Evolutionary conservation across 2,797 vertebrate species (phyloP), one percentile per base, ranked within the genome.

Genomic region (Hylomyscus alleni): DNA sequence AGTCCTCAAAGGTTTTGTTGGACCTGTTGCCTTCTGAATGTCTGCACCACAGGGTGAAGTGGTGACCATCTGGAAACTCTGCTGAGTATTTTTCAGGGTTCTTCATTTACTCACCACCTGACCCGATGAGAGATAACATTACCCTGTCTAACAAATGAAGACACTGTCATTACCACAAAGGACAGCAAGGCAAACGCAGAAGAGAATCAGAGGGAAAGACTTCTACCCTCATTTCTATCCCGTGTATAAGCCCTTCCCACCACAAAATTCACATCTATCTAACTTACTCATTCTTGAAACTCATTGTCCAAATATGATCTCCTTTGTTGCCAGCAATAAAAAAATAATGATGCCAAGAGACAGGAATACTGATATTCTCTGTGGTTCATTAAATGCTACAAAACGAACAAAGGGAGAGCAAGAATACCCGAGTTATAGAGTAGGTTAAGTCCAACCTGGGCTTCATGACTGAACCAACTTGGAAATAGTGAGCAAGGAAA

Each of bases 301-400:
- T 72, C n/a, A 20, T 24, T 95, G 73, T 31, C 83, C 82, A 92
- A 86, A 9, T 44, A 34, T 3, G 5, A 75, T 47, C n/a, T 15
- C 24, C n/a, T 84, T 80, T 60, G 69, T 72, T 60, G 58, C 37
- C 76, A 91, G 84, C 44, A 95, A 54, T 29, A 81, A 52, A 93
- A 93, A 40, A 93, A 34, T 22, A 81, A 56, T 78, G 82, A 93
- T 0, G 1, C 40, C 65, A 87, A 17, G 37, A 29, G 37, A 91
- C 37, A 22, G 17, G 24, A 78, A n/a, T 52, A 96, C 86, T 13
- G 29, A 52, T 47, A 73, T 9, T 58, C 5, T 34, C 50, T 20
- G 0, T 47, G 47, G 54, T 40, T 95, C 76, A 19, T 54, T 44
- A 94, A 95, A 93, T 85, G 72, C 95, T 72, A 75, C 10, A 37